Base-by-base conservation (phyloP, 2,113 vertebrate species). In the Piaya cayana region DNA sequence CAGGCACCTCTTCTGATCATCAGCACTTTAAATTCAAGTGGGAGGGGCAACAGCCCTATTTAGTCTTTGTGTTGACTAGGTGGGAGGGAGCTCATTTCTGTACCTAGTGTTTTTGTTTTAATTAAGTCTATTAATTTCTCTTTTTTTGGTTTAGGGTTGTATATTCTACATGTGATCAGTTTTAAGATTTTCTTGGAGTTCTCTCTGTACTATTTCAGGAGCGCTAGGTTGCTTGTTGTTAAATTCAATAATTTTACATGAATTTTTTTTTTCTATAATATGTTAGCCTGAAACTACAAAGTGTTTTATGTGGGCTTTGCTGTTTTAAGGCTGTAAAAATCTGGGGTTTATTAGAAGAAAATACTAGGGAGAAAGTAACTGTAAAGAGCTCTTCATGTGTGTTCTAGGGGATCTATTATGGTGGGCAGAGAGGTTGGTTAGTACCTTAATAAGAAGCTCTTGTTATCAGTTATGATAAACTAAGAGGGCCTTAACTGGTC, bases 61-160 rank as follows among this genome's bases (percentile, higher is more conserved):
- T 0, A 17, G 8, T 8, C 2, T n/a, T 49, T n/a, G 0, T 9
- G 16, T 3, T 59, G 1, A 5, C 14, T 6, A 2, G 4, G 0
- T 0, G 6, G 19, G 11, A 6, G 21, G 8, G 2, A 15, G 39
- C 0, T 67, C 9, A 0, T 1, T n/a, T 0, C 4, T 63, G 12
- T 37, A 6, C 1, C 2, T 56, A 11, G 1, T 5, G 0, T 27
- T 43, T 15, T 58, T 22, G 0, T 1, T 58, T 50, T 36, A 25
- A 3, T 74, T n/a, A n/a, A n/a, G 23, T 3, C 87, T 62, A 11
- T 8, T 39, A 32, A 1, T 4, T 52, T 21, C 13, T 0, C n/a
- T 59, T 21, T 32, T 19, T 1, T 32, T 59, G 3, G 5, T 12
- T 39, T 39, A 23, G 3, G 5, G 0, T 4, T 56, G 6, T 25